phyloP scores from a whole-genome alignment of 2,797 vertebrate genomes.

The Falco concolor region DNA sequence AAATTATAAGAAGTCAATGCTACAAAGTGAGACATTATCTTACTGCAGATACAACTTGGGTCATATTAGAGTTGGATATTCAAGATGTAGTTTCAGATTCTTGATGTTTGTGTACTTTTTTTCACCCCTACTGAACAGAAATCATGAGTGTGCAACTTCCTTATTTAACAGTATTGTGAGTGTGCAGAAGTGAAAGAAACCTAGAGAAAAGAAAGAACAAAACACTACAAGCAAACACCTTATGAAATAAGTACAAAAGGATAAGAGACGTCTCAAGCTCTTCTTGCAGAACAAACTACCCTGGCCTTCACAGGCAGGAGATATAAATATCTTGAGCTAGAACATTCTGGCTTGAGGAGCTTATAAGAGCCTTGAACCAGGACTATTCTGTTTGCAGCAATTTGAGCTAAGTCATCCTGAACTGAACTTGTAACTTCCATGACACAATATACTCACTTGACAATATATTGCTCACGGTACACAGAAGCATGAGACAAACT shows the following conservation, averaged over 20 bases:
- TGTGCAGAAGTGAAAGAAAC: not conserved
- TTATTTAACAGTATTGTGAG: not conserved
- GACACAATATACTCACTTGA: not conserved
- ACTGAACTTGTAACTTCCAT: not conserved
- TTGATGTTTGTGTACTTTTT: not conserved
- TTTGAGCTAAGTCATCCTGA: constrained; percentile 7
- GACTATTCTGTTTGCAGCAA: not conserved
- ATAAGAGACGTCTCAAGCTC: not conserved
- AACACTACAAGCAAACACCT: not conserved
- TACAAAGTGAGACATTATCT: not conserved
- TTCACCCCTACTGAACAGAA: not conserved
- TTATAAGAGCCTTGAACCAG: constrained; percentile 31
- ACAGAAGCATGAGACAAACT: not conserved
- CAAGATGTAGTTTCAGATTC: not conserved
- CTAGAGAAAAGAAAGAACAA: not conserved
- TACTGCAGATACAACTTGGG: not conserved
- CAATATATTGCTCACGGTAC: not conserved
- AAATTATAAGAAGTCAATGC: not conserved
- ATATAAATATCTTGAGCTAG: not conserved
- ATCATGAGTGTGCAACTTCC: not conserved
- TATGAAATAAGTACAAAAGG: not conserved
- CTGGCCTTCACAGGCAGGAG: not conserved
- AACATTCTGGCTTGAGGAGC: not conserved
- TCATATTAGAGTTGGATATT: not conserved
- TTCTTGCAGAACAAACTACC: not conserved